Conservation (phyloP, 1,140 invertebrate species). For the Chelonus insularis region DNA sequence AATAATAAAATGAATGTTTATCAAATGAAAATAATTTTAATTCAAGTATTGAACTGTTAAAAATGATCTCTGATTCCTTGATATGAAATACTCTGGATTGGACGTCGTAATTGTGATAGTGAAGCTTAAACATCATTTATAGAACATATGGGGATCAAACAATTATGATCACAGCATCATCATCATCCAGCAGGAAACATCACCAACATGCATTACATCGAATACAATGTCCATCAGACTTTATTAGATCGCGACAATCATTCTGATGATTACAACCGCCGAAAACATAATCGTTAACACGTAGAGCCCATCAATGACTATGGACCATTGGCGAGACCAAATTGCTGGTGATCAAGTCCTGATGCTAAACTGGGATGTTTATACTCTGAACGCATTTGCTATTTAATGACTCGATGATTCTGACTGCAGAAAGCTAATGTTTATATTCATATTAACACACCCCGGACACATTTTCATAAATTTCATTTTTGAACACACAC, state of each 20-base stretch:
- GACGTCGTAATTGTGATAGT: not conserved
- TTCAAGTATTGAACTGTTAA: no score
- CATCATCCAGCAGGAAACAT: constrained; percentile 2
- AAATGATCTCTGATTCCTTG: not conserved
- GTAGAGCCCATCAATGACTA: constrained; percentile 50
- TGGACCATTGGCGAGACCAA: constrained; percentile 52
- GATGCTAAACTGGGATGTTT: not conserved
- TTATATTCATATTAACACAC: not conserved
- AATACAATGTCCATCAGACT: constrained; percentile 41
- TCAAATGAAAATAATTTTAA: no score
- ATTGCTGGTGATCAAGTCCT: constrained; percentile 41
- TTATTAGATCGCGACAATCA: constrained; percentile 56
- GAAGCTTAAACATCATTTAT: not conserved
- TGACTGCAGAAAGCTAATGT: not conserved
- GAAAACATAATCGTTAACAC: constrained; percentile 58
- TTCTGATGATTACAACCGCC: constrained; percentile 56
- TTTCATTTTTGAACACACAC: no score
- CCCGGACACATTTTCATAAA: no score
- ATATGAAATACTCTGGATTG: not conserved
- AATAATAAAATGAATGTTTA: no score
- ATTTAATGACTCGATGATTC: not conserved
- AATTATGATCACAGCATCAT: constrained; percentile 15
- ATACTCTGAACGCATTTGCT: not conserved
- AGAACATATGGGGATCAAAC: not conserved
- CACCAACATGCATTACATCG: not conserved